These are phyloP conservation scores for Psilanteris sp. DNA, from an alignment of 1,140 invertebrate genomes.

Conservation along the genomic window DNA sequence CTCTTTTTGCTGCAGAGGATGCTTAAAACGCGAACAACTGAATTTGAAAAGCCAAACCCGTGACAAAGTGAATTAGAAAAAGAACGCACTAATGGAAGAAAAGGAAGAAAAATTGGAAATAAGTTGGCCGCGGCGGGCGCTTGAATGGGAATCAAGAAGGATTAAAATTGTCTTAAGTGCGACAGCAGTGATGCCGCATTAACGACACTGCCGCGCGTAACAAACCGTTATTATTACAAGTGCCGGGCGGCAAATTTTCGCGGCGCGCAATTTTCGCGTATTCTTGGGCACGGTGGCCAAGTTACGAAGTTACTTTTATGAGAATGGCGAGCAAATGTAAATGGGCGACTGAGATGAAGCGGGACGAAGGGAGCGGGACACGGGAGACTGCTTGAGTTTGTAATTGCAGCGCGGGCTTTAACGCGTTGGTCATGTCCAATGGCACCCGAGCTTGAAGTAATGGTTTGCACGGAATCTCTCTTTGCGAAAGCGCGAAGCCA, in stretches of 20 bases:
- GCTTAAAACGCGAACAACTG: constrained; percentile 9
- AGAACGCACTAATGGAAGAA: not conserved
- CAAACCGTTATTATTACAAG: constrained; percentile 30
- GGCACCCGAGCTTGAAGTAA: constrained; percentile 71
- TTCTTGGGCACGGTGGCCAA: constrained; percentile 62
- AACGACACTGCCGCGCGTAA: constrained; percentile 15
- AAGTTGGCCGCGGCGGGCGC: not conserved
- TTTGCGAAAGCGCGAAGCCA: constrained; percentile 42
- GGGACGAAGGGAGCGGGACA: constrained; percentile 29
- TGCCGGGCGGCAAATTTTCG: constrained; percentile 26
- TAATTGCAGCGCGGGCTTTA: constrained; percentile 77
- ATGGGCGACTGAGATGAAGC: constrained; percentile 47
- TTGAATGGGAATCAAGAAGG: constrained; percentile 8
- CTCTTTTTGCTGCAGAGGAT: no score
- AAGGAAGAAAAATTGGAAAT: not conserved
- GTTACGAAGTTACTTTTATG: constrained; percentile 76
- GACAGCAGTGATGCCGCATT: constrained; percentile 15
- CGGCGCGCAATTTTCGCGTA: constrained; percentile 68
- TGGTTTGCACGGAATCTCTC: constrained; percentile 73
- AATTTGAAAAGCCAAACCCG: constrained; percentile 5
- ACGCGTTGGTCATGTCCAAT: constrained; percentile 77
- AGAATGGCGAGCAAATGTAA: constrained; percentile 73
- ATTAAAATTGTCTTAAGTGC: constrained; percentile 14
- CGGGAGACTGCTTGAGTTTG: constrained; percentile 72
- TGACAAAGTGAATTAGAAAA: constrained; percentile 15